Evolutionary conservation across 2,797 vertebrate genomes (phyloP), one percentile per base, ranked within the genome.

Genomic region (Melanotaenia trifasciata): DNA sequence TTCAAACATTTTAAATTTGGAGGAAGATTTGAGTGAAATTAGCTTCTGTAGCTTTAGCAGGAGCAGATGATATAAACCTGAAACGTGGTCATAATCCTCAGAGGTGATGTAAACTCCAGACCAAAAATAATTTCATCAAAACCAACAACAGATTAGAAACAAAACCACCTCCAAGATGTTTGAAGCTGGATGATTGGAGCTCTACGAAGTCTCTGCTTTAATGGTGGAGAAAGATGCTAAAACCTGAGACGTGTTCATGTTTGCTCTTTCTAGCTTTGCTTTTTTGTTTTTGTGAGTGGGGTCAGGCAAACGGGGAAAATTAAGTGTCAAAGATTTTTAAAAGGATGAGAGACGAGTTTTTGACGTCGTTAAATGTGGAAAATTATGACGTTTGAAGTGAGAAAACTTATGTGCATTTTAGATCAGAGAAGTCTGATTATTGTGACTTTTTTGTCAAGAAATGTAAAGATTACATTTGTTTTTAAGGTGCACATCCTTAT

Each of bases 11-110:
- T 45, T 20, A 54, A 11, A 24, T 26, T 26, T 26, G 22, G 12
- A 13, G 8, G 51, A 26, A n/a, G 20, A 53, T 24, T 24, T 22
- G 32, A 3, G 53, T n/a, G 11, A 43, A 14, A 40, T 18, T 3
- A 24, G 64, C 47, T 35, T 33, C 32, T 1, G 9, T 11, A 12
- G 4, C 36, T 9, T 43, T 18, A 32, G 1, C 8, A 20, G 0
- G 0, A 9, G 26, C 33, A 38, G 18, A 1, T 28, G 3, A 26
- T 62, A 10, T 28, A 12, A 62, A 36, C 33, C 33, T 28, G 6
- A 32, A 28, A 35, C 9, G 26, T 8, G 24, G 51, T 51, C n/a
- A 18, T 45, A 45, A 20, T 45, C 43, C 16, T 45, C 0, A 45
- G 43, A 18, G 5, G 12, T 13, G 12, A 4, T 4, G 13, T 12